Evolutionary conservation across 2,888 invertebrate species (phyloP).

Genomic region (Linnaemya tessellans): DNA sequence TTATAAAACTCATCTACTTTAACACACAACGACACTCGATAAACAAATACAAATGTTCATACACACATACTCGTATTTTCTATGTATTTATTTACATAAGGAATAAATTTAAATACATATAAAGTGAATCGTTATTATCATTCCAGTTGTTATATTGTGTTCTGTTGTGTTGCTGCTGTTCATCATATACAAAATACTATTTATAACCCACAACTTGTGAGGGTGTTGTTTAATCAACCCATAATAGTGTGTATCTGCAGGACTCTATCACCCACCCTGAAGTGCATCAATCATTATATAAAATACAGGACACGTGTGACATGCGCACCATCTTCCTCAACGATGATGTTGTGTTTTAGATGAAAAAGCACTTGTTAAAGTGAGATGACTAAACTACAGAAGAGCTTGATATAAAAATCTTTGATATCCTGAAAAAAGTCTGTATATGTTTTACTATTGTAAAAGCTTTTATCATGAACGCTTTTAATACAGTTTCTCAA

Average conservation of each 20-base stretch:
- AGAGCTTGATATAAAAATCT: neutral
- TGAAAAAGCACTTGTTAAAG: constrained; percentile 61
- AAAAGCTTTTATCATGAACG: constrained; percentile 39
- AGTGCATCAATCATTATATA: constrained; percentile 78
- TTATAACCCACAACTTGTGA: constrained; percentile 38
- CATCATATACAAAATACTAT: constrained; percentile 43
- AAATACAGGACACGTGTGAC: constrained; percentile 77
- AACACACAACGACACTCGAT: constrained; percentile 1
- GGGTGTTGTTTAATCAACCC: constrained; percentile 44
- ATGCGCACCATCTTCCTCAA: constrained; percentile 73
- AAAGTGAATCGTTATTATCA: constrained; percentile 52
- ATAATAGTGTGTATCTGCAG: neutral
- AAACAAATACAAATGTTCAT: constrained; percentile 17
- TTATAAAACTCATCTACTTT: constrained; percentile 59
- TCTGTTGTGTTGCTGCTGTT: constrained; percentile 14
- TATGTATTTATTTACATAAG: too few relatives aligned
- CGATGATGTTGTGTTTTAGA: constrained; percentile 34
- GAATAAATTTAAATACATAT: neutral
- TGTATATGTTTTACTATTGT: neutral
- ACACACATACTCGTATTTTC: neutral
- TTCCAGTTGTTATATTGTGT: constrained; percentile 31
- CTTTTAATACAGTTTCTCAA: neutral
- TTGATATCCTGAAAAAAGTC: constrained; percentile 4
- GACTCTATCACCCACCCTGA: constrained; percentile 70
- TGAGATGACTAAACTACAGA: constrained; percentile 55